Conservation (phyloP, 2,888 invertebrate genomes). For the Boloria selene region DNA sequence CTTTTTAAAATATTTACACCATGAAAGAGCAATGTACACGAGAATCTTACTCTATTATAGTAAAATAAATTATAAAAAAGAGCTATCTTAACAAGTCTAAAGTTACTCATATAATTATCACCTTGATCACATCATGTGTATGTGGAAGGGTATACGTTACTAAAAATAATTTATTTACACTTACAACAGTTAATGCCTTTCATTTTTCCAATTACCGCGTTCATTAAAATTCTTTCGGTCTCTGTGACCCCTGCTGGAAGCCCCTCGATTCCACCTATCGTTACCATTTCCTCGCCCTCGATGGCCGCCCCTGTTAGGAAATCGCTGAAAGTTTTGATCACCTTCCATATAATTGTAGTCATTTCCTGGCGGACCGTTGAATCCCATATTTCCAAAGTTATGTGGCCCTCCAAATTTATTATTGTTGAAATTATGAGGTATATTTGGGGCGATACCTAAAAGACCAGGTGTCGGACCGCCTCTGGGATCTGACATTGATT, state of each 20-base stretch:
- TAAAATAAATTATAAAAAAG: constrained; percentile 56
- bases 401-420: constrained; percentile 66
- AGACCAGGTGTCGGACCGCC: constrained; percentile 80
- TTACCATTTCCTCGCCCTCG: constrained; percentile 73
- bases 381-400: constrained; percentile 73
- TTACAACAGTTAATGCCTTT: constrained; percentile 70
- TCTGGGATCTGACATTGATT: constrained; percentile 71
- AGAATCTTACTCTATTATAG: constrained; percentile 37
- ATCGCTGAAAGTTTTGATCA: constrained; percentile 71
- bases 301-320: constrained; percentile 70
- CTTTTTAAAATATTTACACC: constrained; percentile 57
- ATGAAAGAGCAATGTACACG: constrained; percentile 49
- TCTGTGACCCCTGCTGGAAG: constrained; percentile 73
- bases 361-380: constrained; percentile 69
- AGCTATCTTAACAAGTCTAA: constrained; percentile 58
- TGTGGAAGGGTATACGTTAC: constrained; percentile 58
- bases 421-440: constrained; percentile 76
- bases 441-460: constrained; percentile 81
- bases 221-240: constrained; percentile 77
- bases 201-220: constrained; percentile 78
- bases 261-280: constrained; percentile 75
- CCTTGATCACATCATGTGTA: constrained; percentile 69
- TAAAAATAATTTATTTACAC: constrained; percentile 31
- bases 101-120: constrained; percentile 59
- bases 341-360: constrained; percentile 73